These are phyloP conservation scores for Prunella fulvescens DNA, from an alignment of 2,113 vertebrate genomes.

Conservation along the genomic window DNA sequence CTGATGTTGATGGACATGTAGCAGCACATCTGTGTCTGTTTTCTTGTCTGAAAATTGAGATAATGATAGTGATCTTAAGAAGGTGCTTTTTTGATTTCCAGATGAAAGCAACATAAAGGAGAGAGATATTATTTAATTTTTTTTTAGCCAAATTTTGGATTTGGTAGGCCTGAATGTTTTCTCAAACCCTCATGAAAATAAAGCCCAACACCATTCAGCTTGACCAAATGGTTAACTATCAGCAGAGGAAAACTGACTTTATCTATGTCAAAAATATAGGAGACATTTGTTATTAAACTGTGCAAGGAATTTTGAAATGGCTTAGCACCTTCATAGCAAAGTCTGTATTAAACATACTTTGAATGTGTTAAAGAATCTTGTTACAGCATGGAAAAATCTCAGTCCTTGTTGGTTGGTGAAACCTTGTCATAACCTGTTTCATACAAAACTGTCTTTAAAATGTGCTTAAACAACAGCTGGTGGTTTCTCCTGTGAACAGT, in stretches of 20 bases:
- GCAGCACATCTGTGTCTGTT: neutral
- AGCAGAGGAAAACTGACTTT: neutral
- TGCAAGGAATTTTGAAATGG: neutral
- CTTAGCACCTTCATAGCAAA: neutral
- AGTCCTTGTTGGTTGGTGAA: neutral
- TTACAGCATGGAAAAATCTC: slow-evolving; percentile 26
- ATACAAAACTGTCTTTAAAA: slow-evolving; percentile 53
- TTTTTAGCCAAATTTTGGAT: neutral
- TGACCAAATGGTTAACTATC: neutral
- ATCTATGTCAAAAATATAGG: neutral
- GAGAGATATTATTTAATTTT: neutral
- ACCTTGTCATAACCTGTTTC: slow-evolving; percentile 59
- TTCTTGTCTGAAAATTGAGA: slow-evolving; percentile 29
- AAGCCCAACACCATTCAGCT: neutral
- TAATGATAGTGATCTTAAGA: slow-evolving; percentile 26
- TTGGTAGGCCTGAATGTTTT: neutral
- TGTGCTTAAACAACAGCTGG: slow-evolving; percentile 54
- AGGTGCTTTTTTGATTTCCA: slow-evolving; percentile 18
- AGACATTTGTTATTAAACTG: neutral
- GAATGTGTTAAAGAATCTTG: neutral
- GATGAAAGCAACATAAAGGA: neutral
- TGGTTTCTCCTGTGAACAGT: slow-evolving; percentile 45
- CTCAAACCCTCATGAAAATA: neutral
- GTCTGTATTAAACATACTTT: neutral
- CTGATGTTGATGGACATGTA: neutral